Conservation (phyloP, 2,888 invertebrate genomes). For the Cheilosia soror region DNA sequence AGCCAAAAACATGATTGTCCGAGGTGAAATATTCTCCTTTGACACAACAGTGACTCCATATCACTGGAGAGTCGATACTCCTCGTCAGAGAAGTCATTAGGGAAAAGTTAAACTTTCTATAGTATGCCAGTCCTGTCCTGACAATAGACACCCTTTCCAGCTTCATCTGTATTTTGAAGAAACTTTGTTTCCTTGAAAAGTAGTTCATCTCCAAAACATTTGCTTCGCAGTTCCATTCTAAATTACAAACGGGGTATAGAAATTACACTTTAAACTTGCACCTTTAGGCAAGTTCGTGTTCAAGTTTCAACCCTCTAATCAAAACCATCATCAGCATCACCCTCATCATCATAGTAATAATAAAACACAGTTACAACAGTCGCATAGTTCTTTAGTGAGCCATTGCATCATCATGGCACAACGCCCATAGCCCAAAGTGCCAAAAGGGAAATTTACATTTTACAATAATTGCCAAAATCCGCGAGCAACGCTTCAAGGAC, state of each 20-base stretch:
- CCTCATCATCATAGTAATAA: neutral
- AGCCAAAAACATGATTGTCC: no score
- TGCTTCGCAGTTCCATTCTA: neutral
- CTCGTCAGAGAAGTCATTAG: no score
- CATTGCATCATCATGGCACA: neutral
- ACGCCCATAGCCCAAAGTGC: neutral
- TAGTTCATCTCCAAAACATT: neutral
- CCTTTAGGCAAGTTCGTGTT: neutral
- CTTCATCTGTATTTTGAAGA: neutral
- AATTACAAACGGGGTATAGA: neutral
- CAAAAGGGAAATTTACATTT: conserved; percentile 56
- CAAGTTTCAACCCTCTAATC: conserved; percentile 16
- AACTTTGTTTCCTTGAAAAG: neutral
- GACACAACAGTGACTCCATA: no score
- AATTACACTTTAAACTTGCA: conserved; percentile 5
- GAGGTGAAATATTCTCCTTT: no score
- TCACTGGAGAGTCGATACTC: no score
- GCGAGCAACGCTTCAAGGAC: conserved; percentile 52
- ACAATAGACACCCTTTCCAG: neutral
- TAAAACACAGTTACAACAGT: neutral
- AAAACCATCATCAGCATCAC: neutral
- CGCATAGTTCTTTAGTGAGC: no score
- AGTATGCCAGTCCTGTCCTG: no score
- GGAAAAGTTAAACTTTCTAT: no score
- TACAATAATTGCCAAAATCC: conserved; percentile 56